These are phyloP conservation scores for Acanthacorydalis orientalis DNA, from an alignment of 2,888 invertebrate genomes.

Conservation along the genomic window DNA sequence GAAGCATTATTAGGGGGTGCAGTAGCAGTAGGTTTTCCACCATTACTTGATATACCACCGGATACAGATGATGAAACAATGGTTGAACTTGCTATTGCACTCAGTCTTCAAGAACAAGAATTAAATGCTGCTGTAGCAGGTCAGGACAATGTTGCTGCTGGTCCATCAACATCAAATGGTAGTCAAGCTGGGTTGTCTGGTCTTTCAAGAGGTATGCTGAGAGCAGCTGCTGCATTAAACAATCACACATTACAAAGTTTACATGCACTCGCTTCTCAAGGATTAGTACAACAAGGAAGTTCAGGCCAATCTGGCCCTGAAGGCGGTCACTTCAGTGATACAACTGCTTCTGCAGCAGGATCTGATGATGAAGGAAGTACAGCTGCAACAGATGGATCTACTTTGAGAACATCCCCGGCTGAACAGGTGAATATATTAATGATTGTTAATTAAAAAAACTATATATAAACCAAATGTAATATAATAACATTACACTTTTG, in stretches of 20 bases:
- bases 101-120: conserved; percentile 77
- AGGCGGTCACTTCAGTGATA: conserved; percentile 56
- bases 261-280: conserved; percentile 20
- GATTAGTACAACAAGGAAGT: conserved; percentile 8
- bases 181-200: conserved; percentile 20
- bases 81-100: conserved; percentile 89
- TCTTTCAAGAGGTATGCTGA: conserved; percentile 6
- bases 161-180: conserved; percentile 18
- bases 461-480: not conserved
- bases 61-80: conserved; percentile 94
- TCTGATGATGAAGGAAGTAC: conserved; percentile 93
- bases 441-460: conserved; percentile 5
- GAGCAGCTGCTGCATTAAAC: conserved; percentile 14
- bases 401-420: conserved; percentile 68
- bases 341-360: conserved; percentile 71
- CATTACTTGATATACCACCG: conserved; percentile 74
- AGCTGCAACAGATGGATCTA: conserved; percentile 88
- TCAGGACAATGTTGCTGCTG: conserved; percentile 18
- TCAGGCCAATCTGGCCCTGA: conserved; percentile 24
- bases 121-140: conserved; percentile 23
- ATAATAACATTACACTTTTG: not conserved
- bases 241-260: conserved; percentile 28
- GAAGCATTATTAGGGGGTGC: conserved; percentile 32
- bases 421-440: conserved; percentile 36
- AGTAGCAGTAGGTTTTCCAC: conserved; percentile 48